Base-by-base conservation (phyloP, 2,113 vertebrate species). In the Pantherophis guttatus region DNA sequence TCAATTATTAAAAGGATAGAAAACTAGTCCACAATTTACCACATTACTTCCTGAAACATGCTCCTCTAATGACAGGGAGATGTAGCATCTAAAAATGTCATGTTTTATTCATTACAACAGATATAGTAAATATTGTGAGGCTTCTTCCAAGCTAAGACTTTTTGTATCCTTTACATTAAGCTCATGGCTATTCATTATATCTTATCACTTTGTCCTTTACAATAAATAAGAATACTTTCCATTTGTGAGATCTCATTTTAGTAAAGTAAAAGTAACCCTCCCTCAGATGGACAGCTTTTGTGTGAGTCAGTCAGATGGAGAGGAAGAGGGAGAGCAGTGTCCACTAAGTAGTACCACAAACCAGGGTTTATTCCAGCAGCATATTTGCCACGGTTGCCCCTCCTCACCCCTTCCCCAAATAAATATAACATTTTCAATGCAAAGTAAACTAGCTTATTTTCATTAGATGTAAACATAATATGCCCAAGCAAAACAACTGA, bases 391-490 rank as follows among this genome's bases (percentile, higher is more conserved):
- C 0, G 0, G 33, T 81, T 81, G 33, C 33, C 33, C 33, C 75
- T 33, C 29, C 29, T 7, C 29, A 7, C 12, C 24, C 13, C 6
- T 9, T 19, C 33, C 75, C 33, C 8, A 44, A 81, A 39, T 81
- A 81, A 39, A 87, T 29, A 39, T 88, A 94, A 95, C 86, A 54
- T 90, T 90, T 55, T 87, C 48, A 90, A 33, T 95, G 39, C 93
- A 89, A 95, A 93, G 53, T 93, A 87, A 94, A 8, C 89, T 75
- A 55, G 92, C 94, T 96, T 89, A 91, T 85, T 59, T 50, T 39
- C 0, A 17, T 75, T 94, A 85, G n/a, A 70, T 92, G 39, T 53
- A 53, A 75, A 96, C 94, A 92, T 88, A 92, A 91, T 92, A 0
- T 0, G 26, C 17, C 8, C 75, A 81, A 81, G 33, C 17, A 81